Evolutionary conservation across 2,797 vertebrate genomes (phyloP), one percentile per base, ranked within the genome.

Genomic region (Gymnocypris eckloni): DNA sequence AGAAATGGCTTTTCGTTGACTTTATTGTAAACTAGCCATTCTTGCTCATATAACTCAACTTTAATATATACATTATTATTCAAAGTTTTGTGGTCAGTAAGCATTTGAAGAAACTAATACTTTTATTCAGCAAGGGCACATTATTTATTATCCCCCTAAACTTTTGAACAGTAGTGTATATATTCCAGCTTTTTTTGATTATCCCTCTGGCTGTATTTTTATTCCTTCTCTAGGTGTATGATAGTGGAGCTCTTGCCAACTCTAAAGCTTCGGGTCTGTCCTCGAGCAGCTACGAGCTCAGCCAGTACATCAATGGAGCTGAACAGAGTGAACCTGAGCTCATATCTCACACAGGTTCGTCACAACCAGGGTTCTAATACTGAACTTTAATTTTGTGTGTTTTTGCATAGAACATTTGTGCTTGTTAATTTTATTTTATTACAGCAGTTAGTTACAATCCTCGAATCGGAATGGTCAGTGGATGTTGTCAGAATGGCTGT

Each of bases 201-300:
- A 56, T 39, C 1, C 3, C 48, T 78, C 13, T 45, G 43, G 11
- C 20, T 52, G 20, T 37, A n/a, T 15, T 84, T 7, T 25, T 79
- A 2, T 45, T 56, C 45, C n/a, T 37, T n/a, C 16, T 22, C 3
- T 28, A 94, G 80, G 50, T 83, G 9, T 91, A 87, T 90, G 87
- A 91, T 45, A 79, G 73, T 18, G 92, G 92, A 66, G 90, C 87
- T 0, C 93, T 97, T 75, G 93, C 92, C 80, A 94, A 95, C 81
- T 96, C 94, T 28, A 96, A 93, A 13, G 94, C 94, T 79, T 97
- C 96, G 0, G 97, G 97, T 0, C 91, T 97, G 85, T 98, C 97
- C 28, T 97, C 96, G 88, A 98, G 97, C 54, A 93, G 95, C 92
- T 96, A 93, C 0, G 97, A 98, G 87, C 96, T 98, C 83, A 97